Conservation (phyloP, 2,797 vertebrate species). For the Champsocephalus gunnari region DNA sequence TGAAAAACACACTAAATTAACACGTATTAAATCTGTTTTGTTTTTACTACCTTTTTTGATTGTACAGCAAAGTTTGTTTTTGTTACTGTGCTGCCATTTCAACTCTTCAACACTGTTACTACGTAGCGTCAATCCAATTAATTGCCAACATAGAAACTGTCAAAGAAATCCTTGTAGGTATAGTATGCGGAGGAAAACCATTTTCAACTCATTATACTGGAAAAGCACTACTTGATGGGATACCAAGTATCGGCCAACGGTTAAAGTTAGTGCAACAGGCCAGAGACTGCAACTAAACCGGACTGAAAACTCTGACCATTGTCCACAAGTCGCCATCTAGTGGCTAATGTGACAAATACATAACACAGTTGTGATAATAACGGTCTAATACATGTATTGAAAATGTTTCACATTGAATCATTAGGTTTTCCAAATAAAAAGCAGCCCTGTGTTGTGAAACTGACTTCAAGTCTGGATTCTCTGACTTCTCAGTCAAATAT, state of each 20-base stretch:
- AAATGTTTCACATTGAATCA: constrained; percentile 32
- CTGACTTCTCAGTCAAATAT: constrained; percentile 57
- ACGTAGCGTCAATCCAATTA: constrained; percentile 1
- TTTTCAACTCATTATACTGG: constrained; percentile 7
- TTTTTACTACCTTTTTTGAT: constrained; percentile 21
- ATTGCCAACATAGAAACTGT: not conserved
- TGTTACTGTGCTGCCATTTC: constrained; percentile 26
- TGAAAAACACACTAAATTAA: constrained; percentile 18
- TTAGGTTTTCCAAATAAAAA: constrained; percentile 48
- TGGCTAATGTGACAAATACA: constrained; percentile 31
- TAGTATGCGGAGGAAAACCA: constrained; percentile 8
- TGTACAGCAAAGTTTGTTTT: constrained; percentile 4
- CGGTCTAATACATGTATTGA: constrained; percentile 8
- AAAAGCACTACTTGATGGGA: constrained; percentile 4
- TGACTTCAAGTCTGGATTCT: constrained; percentile 33
- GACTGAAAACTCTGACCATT: constrained; percentile 10
- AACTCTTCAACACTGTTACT: constrained; percentile 6
- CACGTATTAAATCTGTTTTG: constrained; percentile 18
- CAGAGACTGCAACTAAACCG: constrained; percentile 5
- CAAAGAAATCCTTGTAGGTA: constrained; percentile 19
- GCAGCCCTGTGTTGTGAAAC: constrained; percentile 47
- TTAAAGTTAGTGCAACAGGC: constrained; percentile 13
- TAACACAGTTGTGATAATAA: constrained; percentile 5
- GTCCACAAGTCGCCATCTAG: constrained; percentile 52
- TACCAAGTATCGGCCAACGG: not conserved